Evolutionary conservation across 2,113 vertebrate species (phyloP).

Genomic region (Elgaria multicarinata): DNA sequence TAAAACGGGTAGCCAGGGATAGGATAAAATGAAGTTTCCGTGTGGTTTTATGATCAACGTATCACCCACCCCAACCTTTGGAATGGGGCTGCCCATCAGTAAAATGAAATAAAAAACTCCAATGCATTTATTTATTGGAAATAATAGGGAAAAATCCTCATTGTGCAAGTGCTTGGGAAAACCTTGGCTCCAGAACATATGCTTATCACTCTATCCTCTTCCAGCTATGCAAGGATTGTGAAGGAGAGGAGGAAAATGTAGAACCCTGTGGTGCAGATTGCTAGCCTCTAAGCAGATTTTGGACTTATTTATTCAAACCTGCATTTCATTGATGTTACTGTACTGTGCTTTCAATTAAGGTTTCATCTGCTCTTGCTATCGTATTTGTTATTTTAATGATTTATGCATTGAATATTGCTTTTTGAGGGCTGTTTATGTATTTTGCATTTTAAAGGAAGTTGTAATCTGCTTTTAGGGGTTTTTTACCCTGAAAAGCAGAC

Average conservation of each 20-base stretch:
- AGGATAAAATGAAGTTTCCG: not conserved
- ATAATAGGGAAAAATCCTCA: not conserved
- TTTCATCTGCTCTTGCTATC: no score
- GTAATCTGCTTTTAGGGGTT: not conserved
- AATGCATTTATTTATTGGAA: not conserved
- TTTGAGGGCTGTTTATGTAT: no score
- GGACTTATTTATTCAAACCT: not conserved
- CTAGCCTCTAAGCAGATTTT: not conserved
- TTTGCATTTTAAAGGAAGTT: no score
- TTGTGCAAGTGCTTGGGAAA: not conserved
- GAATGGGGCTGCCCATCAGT: not conserved
- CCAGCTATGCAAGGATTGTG: not conserved
- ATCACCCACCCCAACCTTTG: not conserved
- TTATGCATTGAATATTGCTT: no score
- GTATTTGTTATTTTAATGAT: no score
- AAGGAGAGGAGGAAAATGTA: not conserved
- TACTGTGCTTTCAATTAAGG: no score
- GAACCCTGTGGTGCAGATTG: no score
- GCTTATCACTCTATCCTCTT: not conserved
- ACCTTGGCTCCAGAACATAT: no score
- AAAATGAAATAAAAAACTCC: no score
- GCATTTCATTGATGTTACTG: not conserved
- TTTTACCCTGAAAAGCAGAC: not conserved
- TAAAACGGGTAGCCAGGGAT: not conserved
- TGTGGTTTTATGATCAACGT: not conserved